Evolutionary conservation across 2,113 vertebrate species (phyloP).

Genomic region (Haemorhous mexicanus): DNA sequence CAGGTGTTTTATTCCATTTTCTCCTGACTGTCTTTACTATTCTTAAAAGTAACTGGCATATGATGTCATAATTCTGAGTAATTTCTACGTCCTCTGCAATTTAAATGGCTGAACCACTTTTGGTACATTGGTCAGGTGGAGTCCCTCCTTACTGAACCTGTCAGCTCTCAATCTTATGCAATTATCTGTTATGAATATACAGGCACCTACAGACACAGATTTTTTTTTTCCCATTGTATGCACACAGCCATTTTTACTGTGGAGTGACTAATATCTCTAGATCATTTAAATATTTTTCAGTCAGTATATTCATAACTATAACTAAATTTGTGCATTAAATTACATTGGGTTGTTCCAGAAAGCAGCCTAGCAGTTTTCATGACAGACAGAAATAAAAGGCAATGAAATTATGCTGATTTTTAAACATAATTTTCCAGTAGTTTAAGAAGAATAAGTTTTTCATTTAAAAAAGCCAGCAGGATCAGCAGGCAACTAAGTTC

Average conservation of each 20-base stretch:
- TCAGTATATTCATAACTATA: conserved; percentile 62
- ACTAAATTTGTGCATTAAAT: conserved; percentile 55
- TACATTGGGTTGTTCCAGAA: conserved; percentile 41
- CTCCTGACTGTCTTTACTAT: background rate
- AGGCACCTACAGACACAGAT: background rate
- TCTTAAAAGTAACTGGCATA: background rate
- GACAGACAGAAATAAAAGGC: conserved; percentile 73
- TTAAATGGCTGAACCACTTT: background rate
- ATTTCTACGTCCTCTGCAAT: background rate
- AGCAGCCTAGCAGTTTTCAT: conserved; percentile 62
- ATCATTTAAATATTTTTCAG: conserved; percentile 71
- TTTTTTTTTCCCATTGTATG: background rate
- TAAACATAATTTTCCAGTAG: conserved; percentile 83
- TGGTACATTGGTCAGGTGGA: background rate
- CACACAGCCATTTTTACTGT: conserved; percentile 37
- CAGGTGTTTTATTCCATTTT: background rate
- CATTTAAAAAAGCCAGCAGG: conserved; percentile 80
- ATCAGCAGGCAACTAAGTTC: conserved; percentile 80
- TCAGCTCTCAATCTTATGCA: background rate
- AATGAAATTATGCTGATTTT: conserved; percentile 80
- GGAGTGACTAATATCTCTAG: conserved; percentile 61
- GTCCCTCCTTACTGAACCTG: background rate
- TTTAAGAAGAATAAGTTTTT: conserved; percentile 82
- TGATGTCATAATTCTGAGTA: conserved; percentile 9
- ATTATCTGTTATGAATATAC: conserved; percentile 16